Evolutionary conservation across 1,140 invertebrate species (phyloP).

Genomic region (Drosophila repleta): DNA sequence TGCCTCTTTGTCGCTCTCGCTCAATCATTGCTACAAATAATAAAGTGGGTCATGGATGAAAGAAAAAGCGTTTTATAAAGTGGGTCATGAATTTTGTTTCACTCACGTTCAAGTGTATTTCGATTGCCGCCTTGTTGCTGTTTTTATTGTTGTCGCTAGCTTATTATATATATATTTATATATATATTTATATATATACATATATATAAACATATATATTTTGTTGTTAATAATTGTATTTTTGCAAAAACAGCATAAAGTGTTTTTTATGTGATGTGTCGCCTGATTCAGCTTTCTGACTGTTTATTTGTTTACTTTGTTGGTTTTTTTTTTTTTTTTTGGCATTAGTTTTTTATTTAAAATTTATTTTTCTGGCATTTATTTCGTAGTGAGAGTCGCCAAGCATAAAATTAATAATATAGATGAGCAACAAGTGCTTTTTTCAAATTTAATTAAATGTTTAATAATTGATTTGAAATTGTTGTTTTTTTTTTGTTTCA

Average conservation of each 20-base stretch:
- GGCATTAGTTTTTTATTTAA: constrained; percentile 29
- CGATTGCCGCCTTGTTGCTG: constrained; percentile 62
- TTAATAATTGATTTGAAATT: too few species aligned
- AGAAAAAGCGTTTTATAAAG: constrained; percentile 83
- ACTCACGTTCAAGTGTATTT: constrained; percentile 83
- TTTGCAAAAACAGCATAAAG: constrained; percentile 47
- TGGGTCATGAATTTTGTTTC: constrained; percentile 83
- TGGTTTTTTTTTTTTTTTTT: constrained; percentile 5
- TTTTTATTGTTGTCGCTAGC: constrained; percentile 37
- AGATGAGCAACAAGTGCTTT: background rate
- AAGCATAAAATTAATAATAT: background rate
- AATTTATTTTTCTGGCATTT: constrained; percentile 13
- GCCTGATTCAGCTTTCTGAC: constrained; percentile 54
- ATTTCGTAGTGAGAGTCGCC: background rate
- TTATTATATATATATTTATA: constrained; percentile 28
- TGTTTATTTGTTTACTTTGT: background rate
- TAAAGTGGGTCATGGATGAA: constrained; percentile 83
- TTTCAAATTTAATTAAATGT: constrained; percentile 4
- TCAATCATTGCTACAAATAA: constrained; percentile 77
- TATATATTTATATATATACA: constrained; percentile 23
- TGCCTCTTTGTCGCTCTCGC: constrained; percentile 17
- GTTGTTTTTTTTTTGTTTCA: too few species aligned
- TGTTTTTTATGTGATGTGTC: constrained; percentile 44
- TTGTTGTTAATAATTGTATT: constrained; percentile 16
- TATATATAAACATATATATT: constrained; percentile 24